Conservation (phyloP, 2,888 invertebrate genomes). For the Hydropsyche betteni region DNA sequence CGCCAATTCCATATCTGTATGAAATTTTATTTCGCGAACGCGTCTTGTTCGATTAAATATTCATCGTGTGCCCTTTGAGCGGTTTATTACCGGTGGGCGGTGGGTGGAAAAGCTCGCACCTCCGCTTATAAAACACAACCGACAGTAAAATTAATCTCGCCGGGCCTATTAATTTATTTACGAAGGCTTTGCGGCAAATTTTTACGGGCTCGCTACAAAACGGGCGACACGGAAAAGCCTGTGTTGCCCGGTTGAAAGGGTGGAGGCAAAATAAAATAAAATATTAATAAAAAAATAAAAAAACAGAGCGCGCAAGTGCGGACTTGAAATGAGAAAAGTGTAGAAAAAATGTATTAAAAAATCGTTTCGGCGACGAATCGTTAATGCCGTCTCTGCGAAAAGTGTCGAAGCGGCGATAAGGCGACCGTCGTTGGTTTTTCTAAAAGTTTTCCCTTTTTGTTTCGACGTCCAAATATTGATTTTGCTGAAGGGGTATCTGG, state of each 20-base stretch:
- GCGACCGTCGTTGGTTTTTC: not conserved
- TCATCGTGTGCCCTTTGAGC: slow-evolving; percentile 18
- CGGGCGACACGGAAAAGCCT: not conserved
- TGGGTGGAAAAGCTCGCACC: not conserved
- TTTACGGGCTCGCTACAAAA: slow-evolving; percentile 7
- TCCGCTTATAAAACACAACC: slow-evolving; percentile 36
- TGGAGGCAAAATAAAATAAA: not conserved
- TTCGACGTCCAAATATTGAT: slow-evolving; percentile 16
- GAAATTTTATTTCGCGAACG: not conserved
- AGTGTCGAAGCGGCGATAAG: not conserved
- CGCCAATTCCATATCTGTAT: too few relatives aligned
- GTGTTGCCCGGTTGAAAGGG: not conserved
- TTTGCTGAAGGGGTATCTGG: not conserved
- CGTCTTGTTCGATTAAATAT: slow-evolving; percentile 16
- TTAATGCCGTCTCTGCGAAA: slow-evolving; percentile 1
- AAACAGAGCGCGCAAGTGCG: too few relatives aligned
- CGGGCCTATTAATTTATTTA: slow-evolving; percentile 36
- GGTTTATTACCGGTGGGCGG: slow-evolving; percentile 2
- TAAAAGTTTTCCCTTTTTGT: slow-evolving; percentile 3
- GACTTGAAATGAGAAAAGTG: too few relatives aligned
- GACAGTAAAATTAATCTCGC: slow-evolving; percentile 38
- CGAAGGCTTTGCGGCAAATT: slow-evolving; percentile 36
- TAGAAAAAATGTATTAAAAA: slow-evolving; percentile 3
- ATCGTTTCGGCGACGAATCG: slow-evolving; percentile 1
- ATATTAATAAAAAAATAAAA: not conserved